Conservation (phyloP, 23 tunicate species). For the Phallusia fumigata region DNA sequence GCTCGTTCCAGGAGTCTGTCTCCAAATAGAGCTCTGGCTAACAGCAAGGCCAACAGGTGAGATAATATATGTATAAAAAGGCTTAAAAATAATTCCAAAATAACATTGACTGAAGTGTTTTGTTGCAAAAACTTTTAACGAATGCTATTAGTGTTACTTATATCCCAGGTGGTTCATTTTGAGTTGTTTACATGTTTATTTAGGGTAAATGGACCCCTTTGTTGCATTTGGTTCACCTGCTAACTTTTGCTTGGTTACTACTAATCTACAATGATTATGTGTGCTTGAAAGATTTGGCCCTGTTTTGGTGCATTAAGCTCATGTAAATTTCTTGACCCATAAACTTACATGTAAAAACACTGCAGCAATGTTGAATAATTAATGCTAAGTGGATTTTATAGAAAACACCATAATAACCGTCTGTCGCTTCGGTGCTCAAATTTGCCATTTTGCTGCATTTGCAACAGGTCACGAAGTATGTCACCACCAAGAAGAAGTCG, state of each 20-base stretch:
- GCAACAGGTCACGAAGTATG: conserved; percentile 61
- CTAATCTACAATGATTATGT: too few species aligned
- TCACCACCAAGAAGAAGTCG: conserved; percentile 72
- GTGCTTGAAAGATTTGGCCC: too few species aligned
- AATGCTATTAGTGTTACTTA: too few species aligned
- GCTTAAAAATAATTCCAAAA: not conserved
- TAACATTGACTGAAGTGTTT: not conserved
- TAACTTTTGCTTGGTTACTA: too few species aligned
- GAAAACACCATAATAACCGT: not conserved
- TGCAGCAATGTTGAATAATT: conserved; percentile 5
- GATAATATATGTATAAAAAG: not conserved
- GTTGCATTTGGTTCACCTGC: too few species aligned
- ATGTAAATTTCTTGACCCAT: too few species aligned
- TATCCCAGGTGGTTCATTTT: too few species aligned
- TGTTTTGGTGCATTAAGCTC: too few species aligned
- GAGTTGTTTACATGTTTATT: too few species aligned
- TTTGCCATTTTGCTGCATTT: not conserved
- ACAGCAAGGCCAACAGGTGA: conserved; percentile 42
- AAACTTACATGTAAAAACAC: not conserved
- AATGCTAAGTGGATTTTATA: not conserved
- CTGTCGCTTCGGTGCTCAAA: not conserved
- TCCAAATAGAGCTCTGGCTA: conserved; percentile 64
- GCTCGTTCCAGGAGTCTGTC: conserved; percentile 69
- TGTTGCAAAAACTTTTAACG: too few species aligned
- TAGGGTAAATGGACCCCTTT: too few species aligned